Conservation (phyloP, 1,140 invertebrate genomes). For the Drosophila sp. region DNA sequence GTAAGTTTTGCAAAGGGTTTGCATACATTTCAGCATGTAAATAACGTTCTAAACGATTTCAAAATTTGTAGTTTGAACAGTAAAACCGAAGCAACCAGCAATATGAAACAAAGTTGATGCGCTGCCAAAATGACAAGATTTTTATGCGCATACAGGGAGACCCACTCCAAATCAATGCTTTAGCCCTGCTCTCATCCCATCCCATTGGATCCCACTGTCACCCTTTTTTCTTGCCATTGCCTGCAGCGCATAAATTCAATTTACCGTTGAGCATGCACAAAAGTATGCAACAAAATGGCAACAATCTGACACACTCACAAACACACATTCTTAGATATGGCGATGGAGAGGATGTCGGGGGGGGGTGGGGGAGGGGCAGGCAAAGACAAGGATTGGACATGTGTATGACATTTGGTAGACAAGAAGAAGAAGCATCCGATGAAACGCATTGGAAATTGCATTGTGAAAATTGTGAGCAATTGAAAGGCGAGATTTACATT, state of each 20-base stretch:
- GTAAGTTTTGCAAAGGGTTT: no score
- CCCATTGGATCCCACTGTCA: background rate
- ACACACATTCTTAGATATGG: background rate
- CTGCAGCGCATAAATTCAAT: conserved; percentile 77
- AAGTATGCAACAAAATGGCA: conserved; percentile 75
- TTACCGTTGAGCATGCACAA: conserved; percentile 70
- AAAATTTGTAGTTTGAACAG: background rate
- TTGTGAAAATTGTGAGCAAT: conserved; percentile 73
- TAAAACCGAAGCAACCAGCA: background rate
- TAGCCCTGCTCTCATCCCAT: background rate
- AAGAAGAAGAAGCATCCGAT: conserved; percentile 68
- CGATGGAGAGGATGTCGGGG: background rate
- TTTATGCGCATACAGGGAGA: conserved; percentile 62
- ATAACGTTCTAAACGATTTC: background rate
- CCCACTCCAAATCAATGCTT: conserved; percentile 45
- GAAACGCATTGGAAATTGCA: conserved; percentile 73
- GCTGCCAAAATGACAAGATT: conserved; percentile 66
- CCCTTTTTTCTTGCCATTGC: conserved; percentile 37
- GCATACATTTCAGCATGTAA: background rate
- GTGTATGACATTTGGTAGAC: conserved; percentile 76
- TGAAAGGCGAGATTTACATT: conserved; percentile 73
- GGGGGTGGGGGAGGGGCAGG: background rate
- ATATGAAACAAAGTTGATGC: conserved; percentile 46
- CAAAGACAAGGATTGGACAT: conserved; percentile 43
- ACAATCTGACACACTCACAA: conserved; percentile 37